phyloP scores from a whole-genome alignment of 2,113 vertebrate species.

The Proterorhinus semilunaris region DNA sequence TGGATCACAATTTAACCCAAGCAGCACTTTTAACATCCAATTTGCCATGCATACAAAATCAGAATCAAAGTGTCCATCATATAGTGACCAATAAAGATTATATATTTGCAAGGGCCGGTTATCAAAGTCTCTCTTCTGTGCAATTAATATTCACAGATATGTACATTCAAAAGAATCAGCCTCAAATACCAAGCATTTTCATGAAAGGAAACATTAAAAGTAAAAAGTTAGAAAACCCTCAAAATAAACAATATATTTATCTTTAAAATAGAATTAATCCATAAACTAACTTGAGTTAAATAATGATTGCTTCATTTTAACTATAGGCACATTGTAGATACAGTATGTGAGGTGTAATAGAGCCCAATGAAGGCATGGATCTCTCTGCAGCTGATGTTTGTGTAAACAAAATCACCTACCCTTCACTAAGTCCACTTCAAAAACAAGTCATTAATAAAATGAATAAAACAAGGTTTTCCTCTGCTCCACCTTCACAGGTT shows the following conservation, averaged over 20 bases:
- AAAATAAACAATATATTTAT: conserved; percentile 74
- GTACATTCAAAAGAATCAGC: conserved; percentile 77
- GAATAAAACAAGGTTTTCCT: conserved; percentile 20
- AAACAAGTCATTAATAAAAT: conserved; percentile 3
- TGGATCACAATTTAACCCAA: conserved; percentile 64
- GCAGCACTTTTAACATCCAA: conserved; percentile 44
- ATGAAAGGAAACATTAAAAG: conserved; percentile 62
- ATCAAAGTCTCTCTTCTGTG: conserved; percentile 74
- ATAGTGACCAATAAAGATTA: conserved; percentile 66
- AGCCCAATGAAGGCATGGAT: conserved; percentile 42
- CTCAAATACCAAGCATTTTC: conserved; percentile 64
- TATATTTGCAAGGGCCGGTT: conserved; percentile 60
- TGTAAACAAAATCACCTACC: conserved; percentile 73
- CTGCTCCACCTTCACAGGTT: conserved; percentile 26
- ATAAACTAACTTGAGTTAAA: conserved; percentile 74
- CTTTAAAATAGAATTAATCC: conserved; percentile 75
- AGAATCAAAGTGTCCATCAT: conserved; percentile 63
- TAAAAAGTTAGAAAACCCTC: conserved; percentile 72
- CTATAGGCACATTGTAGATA: conserved; percentile 78
- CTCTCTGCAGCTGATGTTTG: conserved; percentile 42
- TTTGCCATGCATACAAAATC: conserved; percentile 76
- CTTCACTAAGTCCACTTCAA: conserved; percentile 32
- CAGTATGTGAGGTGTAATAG: conserved; percentile 64
- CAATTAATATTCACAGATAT: conserved; percentile 80
- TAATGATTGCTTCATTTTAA: conserved; percentile 79